phyloP scores from a whole-genome alignment of 2,113 vertebrate species.

The Platysteira castanea region DNA sequence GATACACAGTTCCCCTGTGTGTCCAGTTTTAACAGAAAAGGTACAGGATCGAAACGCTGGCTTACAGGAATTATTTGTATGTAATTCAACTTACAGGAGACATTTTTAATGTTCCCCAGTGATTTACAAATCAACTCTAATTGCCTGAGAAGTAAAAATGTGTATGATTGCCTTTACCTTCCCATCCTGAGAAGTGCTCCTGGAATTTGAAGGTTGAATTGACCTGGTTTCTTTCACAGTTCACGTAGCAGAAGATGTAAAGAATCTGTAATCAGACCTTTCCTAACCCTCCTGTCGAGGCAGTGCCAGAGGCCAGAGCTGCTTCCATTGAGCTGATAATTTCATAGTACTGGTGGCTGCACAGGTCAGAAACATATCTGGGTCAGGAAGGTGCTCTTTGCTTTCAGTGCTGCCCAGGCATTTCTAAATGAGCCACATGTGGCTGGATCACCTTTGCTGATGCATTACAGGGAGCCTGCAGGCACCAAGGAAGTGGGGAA shows the following conservation, averaged over 20 bases:
- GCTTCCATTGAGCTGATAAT: neutral
- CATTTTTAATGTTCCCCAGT: neutral
- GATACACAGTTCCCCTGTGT: neutral
- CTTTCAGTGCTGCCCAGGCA: neutral
- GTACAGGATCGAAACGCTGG: neutral
- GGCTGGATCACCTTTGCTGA: neutral
- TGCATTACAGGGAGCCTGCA: neutral
- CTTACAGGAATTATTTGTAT: neutral
- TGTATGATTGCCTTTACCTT: slow-evolving; percentile 3
- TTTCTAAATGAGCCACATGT: neutral
- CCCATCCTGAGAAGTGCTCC: neutral
- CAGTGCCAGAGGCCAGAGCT: neutral
- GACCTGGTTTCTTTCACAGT: slow-evolving; percentile 33
- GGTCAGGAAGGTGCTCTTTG: neutral
- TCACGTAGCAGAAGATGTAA: neutral
- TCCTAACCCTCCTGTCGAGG: neutral
- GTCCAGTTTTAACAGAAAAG: neutral
- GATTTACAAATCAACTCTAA: slow-evolving; percentile 19
- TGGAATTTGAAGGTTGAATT: slow-evolving; percentile 18
- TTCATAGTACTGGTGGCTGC: neutral
- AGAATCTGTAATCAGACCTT: slow-evolving; percentile 2
- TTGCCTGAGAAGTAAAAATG: neutral
- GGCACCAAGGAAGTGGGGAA: neutral
- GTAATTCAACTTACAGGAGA: neutral
- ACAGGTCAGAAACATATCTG: neutral